Base-by-base conservation (phyloP, 2,113 vertebrate species). In the Pedionomus torquatus region DNA sequence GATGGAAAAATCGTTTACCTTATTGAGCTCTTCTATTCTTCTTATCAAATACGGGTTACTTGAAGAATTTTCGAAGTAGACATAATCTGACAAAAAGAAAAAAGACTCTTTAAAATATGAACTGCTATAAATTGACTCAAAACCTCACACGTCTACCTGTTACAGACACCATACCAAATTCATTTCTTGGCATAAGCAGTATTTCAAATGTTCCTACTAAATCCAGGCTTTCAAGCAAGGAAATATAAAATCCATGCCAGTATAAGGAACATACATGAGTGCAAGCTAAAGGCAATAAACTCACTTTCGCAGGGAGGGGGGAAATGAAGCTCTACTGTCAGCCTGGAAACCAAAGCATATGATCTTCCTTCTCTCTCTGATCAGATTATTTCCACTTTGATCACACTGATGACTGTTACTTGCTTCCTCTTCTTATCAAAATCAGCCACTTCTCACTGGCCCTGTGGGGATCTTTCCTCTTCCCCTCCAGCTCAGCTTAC, bases 21-120 rank as follows among this genome's bases (percentile, higher is more conserved):
- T 99, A 98, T 99, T 99, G 89, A 99, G 99, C 89, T 99, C 99
- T 97, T 99, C 99, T 97, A 99, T 99, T 97, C 99, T 98, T 69
- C 99, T 98, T 97, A 99, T 99, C 98, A 99, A 98, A 98, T 99
- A 99, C 0, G 99, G 99, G 97, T 99, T 99, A 98, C 99, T 99
- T 80, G 99, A 99, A 35, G 99, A 99, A 95, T 99, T 99, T 98
- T 99, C 99, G 9, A 99, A 99, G 98, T 99, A 99, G 97, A 99
- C 99, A 30, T 99, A 99, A 98, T 99, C 99, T 99, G 97, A 39
- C 95, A 98, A 84, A 86, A 97, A 70, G 54, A 20, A 31, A 49
- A 71, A 82, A 83, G 7, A 60, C 11, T 30, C 19, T 65, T 95
- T 93, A 82, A 89, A 90, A 89, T 11, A 93, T 12, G 33, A 83